Evolutionary conservation across 2,113 vertebrate genomes (phyloP).

Genomic region (Sminthopsis crassicaudata): DNA sequence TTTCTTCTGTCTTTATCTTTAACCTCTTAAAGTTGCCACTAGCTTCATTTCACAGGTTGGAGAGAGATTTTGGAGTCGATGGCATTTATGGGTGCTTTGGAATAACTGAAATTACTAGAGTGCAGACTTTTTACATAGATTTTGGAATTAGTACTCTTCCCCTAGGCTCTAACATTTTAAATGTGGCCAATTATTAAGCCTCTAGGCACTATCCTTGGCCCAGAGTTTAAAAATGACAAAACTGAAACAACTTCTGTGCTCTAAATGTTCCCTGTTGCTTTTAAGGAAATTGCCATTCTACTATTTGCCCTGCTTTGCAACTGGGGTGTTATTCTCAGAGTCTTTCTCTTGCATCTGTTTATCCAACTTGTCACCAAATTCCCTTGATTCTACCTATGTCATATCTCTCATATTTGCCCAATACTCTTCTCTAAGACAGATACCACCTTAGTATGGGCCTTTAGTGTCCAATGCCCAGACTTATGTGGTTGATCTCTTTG

Average conservation of each 20-base stretch:
- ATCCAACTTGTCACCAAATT: not conserved
- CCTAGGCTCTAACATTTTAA: not conserved
- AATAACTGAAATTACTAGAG: not conserved
- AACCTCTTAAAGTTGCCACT: slow-evolving; percentile 1
- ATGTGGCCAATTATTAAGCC: not conserved
- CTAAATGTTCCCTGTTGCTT: not conserved
- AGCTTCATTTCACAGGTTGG: slow-evolving; percentile 4
- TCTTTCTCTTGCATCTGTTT: not conserved
- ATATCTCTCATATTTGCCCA: not conserved
- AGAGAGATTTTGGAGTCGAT: not conserved
- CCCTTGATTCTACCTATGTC: not conserved
- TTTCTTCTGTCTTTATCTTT: not conserved
- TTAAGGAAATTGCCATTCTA: not conserved
- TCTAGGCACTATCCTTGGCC: not conserved
- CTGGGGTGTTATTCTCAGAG: not conserved
- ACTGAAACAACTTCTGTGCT: not conserved
- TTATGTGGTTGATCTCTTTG: not conserved
- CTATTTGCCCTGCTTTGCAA: not conserved
- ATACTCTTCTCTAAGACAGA: not conserved
- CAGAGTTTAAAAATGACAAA: not conserved
- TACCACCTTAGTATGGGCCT: not conserved
- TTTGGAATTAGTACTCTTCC: not conserved
- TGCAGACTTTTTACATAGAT: not conserved
- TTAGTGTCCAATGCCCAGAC: not conserved
- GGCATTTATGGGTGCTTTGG: slow-evolving; percentile 11